Base-by-base conservation (phyloP, 37 sponge, comb jelly and placozoan species). In the Axinella damicornis region DNA sequence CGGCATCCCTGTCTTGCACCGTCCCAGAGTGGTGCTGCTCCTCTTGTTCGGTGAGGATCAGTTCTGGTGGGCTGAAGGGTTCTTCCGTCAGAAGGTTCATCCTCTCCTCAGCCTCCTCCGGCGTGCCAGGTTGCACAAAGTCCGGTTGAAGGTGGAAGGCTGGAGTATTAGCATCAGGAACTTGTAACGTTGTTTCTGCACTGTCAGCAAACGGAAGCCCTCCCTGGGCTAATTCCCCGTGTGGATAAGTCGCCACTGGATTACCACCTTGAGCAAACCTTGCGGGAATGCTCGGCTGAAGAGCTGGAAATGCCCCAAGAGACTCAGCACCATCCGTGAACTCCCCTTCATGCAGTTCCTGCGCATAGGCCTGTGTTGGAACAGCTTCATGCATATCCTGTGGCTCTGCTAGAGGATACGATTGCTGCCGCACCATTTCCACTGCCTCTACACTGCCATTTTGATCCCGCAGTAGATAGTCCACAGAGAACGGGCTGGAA, bases 401-500 rank as follows among this genome's bases (percentile, higher is more conserved):
- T 56, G 57, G 27, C 62, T 61, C 12, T 14, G 25, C 27, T 61
- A 14, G 27, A 25, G 27, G 62, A 5, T 61, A 25, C 12, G n/a
- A 5, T 25, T 61, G 62, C 62, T 25, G 62, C 5, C 5, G 62
- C 12, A 14, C 62, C 46, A 46, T 46, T 21, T 17, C 40, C 35
- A 21, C 62, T 17, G 36, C 32, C 12, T 34, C 21, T 21, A 62
- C 35, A 21, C 15, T 58, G 22, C 20, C 2, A 0, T 63, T 61
- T 19, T 34, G 35, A 22, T 76, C 83, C 2, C 88, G 65, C 18
- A 81, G 76, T 6, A 76, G 32, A 70, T 46, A 81, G 70, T 81
- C 88, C 69, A 81, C 40, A 15, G 76, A 81, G 76, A 81, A 81
- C 1, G 88, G 88, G 32, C 61, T 76, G 25, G 69, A 59, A 57